Base-by-base conservation (phyloP, 2,888 invertebrate genomes). In the Herminia tarsipennalis region DNA sequence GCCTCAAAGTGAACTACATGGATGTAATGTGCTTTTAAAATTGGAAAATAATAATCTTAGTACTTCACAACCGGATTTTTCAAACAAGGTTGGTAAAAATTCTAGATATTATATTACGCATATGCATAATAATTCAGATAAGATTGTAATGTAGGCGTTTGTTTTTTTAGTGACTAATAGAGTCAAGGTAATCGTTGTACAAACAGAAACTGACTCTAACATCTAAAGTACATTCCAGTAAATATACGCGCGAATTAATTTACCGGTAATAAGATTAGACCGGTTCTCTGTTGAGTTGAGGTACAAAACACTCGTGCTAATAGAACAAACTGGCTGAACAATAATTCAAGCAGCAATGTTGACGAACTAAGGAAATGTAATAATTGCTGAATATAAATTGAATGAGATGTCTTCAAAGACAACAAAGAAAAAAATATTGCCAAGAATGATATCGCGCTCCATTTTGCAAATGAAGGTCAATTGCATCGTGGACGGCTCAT, bases 1-100 rank as follows among this genome's bases (percentile, higher is more conserved):
- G 72, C 75, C 65, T 69, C 73, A 73, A 78, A 84, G 88, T 88
- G 88, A 88, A 87, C 86, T 88, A 67, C 71, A 79, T 83, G 84
- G 81, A 83, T 83, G 68, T 81, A 83, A 83, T 78, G 88, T 88
- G 87, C 68, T 81, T 81, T 76, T 84, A 78, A 82, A 65, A 79
- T 85, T 87, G 81, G 85, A 79, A 86, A 83, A 81, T 72, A 68
- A 77, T 63, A 75, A 71, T 73, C 53, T 68, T 63, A 21, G 21
- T 46, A 56, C 44, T 48, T 70, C 60, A 51, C 64, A 68, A 62
- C 71, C 60, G 75, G 76, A 81, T 76, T 76, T 75, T 68, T 52
- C 52, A 45, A 59, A 42, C 47, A 65, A 83, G 80, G 83, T 83
- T 71, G 53, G 82, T 78, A 60, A 46, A 51, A 56, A 51, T 39